Conservation (phyloP, 2,797 vertebrate genomes). For the Threskiornis aethiopicus region DNA sequence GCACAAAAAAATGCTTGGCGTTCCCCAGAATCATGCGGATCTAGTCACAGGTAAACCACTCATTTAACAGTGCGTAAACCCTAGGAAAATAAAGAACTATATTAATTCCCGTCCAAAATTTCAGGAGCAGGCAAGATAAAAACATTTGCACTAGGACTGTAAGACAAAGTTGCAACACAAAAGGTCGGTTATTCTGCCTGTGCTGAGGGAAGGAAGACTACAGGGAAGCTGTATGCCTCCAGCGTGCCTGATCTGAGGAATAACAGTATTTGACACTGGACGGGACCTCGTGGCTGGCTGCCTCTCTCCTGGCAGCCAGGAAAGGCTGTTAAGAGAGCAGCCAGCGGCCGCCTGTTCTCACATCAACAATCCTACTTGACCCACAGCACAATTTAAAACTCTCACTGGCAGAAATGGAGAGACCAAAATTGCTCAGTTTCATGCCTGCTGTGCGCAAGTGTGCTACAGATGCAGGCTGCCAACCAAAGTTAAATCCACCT, state of each 20-base stretch:
- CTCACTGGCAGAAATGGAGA: not conserved
- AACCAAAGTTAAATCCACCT: not conserved
- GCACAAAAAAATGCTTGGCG: not conserved
- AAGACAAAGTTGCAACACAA: not conserved
- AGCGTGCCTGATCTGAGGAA: not conserved
- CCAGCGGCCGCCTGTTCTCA: not conserved
- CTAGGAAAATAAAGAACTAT: not conserved
- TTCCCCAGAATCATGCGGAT: not conserved
- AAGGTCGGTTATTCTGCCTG: not conserved
- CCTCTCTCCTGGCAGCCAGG: not conserved
- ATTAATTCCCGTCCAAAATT: not conserved
- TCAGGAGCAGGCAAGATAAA: not conserved
- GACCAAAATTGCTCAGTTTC: not conserved
- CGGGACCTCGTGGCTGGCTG: not conserved
- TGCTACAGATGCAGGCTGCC: not conserved
- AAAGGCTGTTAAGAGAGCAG: not conserved
- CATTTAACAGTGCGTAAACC: not conserved
- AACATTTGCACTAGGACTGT: not conserved
- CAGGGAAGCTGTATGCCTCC: not conserved
- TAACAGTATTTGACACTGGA: not conserved
- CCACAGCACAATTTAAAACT: not conserved
- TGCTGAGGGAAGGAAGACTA: not conserved
- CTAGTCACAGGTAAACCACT: not conserved
- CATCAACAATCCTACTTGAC: not conserved
- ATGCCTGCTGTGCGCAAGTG: not conserved